Percentiles rank a stretch among this genome's conserved stretches.
These are phyloP conservation scores for Hestina assimilis DNA, from an alignment of 1,140 invertebrate genomes.

Conservation along the genomic window DNA sequence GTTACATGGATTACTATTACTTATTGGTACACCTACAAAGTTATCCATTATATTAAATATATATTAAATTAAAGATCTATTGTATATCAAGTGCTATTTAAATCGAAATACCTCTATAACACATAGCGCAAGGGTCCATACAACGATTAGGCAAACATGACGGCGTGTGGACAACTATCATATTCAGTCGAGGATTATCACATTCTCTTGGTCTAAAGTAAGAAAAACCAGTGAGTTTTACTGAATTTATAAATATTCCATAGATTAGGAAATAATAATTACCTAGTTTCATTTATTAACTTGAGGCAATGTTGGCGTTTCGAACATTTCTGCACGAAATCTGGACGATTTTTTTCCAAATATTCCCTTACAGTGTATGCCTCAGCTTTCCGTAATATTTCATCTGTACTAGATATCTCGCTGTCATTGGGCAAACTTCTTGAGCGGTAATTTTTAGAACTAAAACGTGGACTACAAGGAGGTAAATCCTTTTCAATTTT, in stretches of 20 bases:
- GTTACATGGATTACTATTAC: constrained; percentile 33
- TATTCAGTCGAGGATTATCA: constrained; percentile 47
- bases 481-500: constrained; percentile 50
- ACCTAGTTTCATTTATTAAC: constrained; percentile 62
- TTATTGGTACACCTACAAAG: constrained; percentile 48
- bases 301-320: constrained; percentile 60
- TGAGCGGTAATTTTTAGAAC: constrained; percentile 34
- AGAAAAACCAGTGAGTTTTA: constrained; percentile 58
- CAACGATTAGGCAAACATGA: constrained; percentile 32
- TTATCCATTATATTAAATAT: neutral
- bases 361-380: constrained; percentile 61
- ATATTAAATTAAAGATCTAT: neutral
- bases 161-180: constrained; percentile 58
- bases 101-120: constrained; percentile 51
- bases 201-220: constrained; percentile 50
- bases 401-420: constrained; percentile 57
- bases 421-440: constrained; percentile 53
- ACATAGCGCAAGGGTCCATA: constrained; percentile 44
- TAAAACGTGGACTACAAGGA: constrained; percentile 26
- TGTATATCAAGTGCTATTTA: neutral
- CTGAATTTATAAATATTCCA: neutral
- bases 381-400: constrained; percentile 38
- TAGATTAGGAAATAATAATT: neutral
- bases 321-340: constrained; percentile 58
- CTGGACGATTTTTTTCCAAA: constrained; percentile 67